Conservation (phyloP, 1,140 invertebrate species). For the Tyrophagus putrescentiae region DNA sequence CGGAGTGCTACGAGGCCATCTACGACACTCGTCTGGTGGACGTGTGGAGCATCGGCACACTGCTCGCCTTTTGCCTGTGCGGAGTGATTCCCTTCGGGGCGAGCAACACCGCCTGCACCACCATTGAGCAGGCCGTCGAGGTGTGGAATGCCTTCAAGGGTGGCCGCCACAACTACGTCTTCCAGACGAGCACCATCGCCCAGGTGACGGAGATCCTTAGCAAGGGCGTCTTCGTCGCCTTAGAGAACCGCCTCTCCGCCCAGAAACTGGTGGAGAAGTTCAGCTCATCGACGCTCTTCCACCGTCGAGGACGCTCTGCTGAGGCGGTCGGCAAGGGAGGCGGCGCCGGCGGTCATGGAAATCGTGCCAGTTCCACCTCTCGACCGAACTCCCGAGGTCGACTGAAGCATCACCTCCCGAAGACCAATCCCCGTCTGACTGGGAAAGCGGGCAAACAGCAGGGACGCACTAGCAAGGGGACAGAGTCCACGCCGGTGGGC, state of each 20-base stretch:
- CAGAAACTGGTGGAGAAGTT: not conserved
- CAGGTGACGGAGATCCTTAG: not conserved
- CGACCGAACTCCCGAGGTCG: too few relatives aligned
- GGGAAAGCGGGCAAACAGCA: too few relatives aligned
- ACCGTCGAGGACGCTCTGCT: too few relatives aligned
- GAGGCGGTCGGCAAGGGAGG: too few relatives aligned
- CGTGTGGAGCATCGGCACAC: not conserved
- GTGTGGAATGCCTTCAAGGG: not conserved
- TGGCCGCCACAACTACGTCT: not conserved
- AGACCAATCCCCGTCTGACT: too few relatives aligned
- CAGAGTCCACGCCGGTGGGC: too few relatives aligned
- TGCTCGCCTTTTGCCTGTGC: not conserved
- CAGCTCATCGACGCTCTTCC: too few relatives aligned
- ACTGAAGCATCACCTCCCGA: too few relatives aligned
- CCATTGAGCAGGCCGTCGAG: not conserved
- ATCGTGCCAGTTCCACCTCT: too few relatives aligned
- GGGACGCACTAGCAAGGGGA: too few relatives aligned
- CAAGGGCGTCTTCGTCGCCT: not conserved
- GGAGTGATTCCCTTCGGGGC: not conserved
- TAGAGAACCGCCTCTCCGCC: not conserved
- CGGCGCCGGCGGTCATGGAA: too few relatives aligned
- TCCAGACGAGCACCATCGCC: not conserved
- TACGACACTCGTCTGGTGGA: not conserved
- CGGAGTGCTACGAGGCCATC: not conserved
- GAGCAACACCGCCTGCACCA: too few relatives aligned